Conservation (phyloP, 2,888 invertebrate species). For the Cantharis rufa region DNA sequence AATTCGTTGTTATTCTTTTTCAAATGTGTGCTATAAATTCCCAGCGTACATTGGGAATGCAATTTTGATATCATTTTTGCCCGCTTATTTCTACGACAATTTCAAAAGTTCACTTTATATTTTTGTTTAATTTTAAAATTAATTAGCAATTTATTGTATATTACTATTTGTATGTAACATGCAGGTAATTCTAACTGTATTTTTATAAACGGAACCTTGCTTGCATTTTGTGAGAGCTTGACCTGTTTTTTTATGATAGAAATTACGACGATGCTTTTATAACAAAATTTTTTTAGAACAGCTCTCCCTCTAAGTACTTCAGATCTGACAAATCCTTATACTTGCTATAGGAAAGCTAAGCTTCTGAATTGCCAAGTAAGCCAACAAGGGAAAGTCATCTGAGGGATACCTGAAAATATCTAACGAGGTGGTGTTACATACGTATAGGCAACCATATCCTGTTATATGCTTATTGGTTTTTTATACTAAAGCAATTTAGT, state of each 20-base stretch:
- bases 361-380: slow-evolving; percentile 1
- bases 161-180: too few species aligned
- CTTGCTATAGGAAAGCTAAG: background rate
- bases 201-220: background rate
- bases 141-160: too few species aligned
- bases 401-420: background rate
- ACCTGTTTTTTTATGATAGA: background rate
- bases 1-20: background rate
- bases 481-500: slow-evolving; percentile 1
- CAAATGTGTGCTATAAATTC: background rate
- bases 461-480: background rate
- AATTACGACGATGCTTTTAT: background rate
- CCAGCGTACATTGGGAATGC: background rate
- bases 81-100: too few species aligned
- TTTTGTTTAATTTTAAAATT: too few species aligned
- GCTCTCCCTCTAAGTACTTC: background rate
- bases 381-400: background rate
- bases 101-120: too few species aligned
- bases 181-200: too few species aligned
- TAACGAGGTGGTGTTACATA: background rate
- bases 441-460: background rate
- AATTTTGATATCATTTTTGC: too few species aligned
- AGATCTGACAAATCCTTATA: background rate
- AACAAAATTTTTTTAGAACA: background rate
- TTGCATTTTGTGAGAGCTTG: background rate